Base-by-base conservation (phyloP, 1,140 invertebrate species). In the Coboldia fuscipes region DNA sequence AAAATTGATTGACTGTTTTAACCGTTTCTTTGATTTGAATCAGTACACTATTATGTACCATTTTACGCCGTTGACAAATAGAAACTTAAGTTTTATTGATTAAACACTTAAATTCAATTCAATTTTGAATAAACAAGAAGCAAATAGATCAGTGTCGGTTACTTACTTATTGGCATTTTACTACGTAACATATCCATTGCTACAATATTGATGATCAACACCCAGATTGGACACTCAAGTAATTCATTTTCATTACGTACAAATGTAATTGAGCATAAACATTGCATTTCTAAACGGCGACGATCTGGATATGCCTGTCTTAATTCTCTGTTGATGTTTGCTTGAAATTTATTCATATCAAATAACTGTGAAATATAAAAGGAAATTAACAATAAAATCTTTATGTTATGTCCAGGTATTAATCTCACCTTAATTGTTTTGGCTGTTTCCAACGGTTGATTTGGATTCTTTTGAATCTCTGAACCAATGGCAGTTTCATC, bases 401-500 rank as follows among this genome's bases (percentile, higher is more conserved):
- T n/a, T n/a, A n/a, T n/a, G n/a, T n/a, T n/a, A n/a, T n/a, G n/a
- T n/a, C n/a, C n/a, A n/a, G n/a, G n/a, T n/a, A n/a, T n/a, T n/a
- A n/a, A n/a, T n/a, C 51, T 60, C 57, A 83, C 76, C 66, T 86
- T 88, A 47, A 84, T 73, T 38, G 85, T 83, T 58, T 88, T 90
- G 41, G 88, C 84, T 36, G 73, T 66, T 54, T 86, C 82, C 22
- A 93, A 59, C 14, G 76, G 72, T 48, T 81, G 80, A 45, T 83
- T 77, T 23, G 80, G 76, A 46, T 85, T 65, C 51, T 84, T 83
- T 39, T 85, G 58, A 27, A 89, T 76, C 51, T 92, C 86, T 37
- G 73, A 70, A 16, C 82, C 81, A 43, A 92, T 78, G 38, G 82
- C 78, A 30, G 81, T 88, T 53, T 92, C 84, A 46, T 88, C 83